Evolutionary conservation across 2,888 invertebrate species (phyloP), one percentile per base, ranked within the genome.

Genomic region (Hypselothyrea guttata): DNA sequence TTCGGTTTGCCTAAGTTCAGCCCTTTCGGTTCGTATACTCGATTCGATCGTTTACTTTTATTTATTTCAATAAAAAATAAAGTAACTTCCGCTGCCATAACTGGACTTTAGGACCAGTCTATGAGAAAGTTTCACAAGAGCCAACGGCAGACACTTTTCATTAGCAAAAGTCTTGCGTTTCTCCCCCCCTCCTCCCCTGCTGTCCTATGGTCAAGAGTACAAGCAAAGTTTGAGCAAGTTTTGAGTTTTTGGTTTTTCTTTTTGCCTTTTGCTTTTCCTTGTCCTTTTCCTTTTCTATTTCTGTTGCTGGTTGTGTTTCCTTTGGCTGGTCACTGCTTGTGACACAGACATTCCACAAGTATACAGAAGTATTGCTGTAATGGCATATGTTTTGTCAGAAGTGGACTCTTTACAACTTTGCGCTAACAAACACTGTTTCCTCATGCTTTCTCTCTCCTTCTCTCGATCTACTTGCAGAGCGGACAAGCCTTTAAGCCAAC

Each of bases 91-190:
- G 53, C 47, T 70, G 68, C 57, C 71, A 74, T 68, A 68, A 65
- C 73, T 51, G 69, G 45, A 70, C 65, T 54, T 53, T 27, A 56
- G 54, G 47, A 38, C 51, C 34, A 60, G 72, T 77, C 72, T 49
- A 70, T 75, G 79, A 4, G 30, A 68, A 81, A 83, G 83, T 46
- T 83, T 77, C 82, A 66, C 60, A 37, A 69, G 66, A 69, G 68
- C 67, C 71, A 73, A 58, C 70, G 58, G 72, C 78, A 82, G 74
- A 82, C 75, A 78, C 82, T 84, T 79, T 84, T 82, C 84, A 83
- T 78, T 78, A 84, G 74, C 38, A 70, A 51, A 45, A 73, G 70
- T 69, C 61, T 12, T 16, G 28, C 28, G 15, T 0, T 9, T 12
- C 8, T 31, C 27, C 44, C 33, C 9, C 9, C 15, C 35, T 13